Conservation (phyloP, 2,888 invertebrate genomes). For the Cephus sareptanus region DNA sequence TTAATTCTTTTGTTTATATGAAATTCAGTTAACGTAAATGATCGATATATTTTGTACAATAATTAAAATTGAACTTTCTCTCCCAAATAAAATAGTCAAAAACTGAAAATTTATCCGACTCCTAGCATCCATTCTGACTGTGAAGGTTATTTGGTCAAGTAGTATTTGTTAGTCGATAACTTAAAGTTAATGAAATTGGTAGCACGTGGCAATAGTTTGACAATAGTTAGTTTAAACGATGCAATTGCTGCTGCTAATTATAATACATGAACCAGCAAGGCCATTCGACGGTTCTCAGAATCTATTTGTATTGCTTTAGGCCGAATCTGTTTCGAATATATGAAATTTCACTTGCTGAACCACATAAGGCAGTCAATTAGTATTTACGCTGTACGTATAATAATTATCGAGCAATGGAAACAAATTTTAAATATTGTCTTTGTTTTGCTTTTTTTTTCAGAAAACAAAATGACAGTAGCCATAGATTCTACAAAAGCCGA, state of each 20-base stretch:
- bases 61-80: no score
- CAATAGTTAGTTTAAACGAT: neutral
- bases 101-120: no score
- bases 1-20: no score
- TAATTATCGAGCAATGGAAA: neutral
- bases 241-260: neutral
- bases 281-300: neutral
- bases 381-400: neutral
- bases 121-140: neutral
- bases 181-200: neutral
- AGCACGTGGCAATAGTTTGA: neutral
- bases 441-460: constrained; percentile 23
- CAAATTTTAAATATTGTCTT: neutral
- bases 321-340: neutral
- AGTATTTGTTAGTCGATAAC: neutral
- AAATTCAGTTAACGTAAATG: no score
- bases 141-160: neutral
- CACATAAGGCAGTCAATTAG: neutral
- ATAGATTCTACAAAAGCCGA: constrained; percentile 48
- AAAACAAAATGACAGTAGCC: constrained; percentile 51
- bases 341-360: neutral
- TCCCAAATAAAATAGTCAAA: no score
- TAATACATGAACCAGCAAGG: neutral
- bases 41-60: no score
- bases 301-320: neutral